Percentiles rank a stretch among this genome's conserved stretches.
phyloP scores from a whole-genome alignment of 2,888 invertebrate genomes.

The Dermolepida albohirtum region DNA sequence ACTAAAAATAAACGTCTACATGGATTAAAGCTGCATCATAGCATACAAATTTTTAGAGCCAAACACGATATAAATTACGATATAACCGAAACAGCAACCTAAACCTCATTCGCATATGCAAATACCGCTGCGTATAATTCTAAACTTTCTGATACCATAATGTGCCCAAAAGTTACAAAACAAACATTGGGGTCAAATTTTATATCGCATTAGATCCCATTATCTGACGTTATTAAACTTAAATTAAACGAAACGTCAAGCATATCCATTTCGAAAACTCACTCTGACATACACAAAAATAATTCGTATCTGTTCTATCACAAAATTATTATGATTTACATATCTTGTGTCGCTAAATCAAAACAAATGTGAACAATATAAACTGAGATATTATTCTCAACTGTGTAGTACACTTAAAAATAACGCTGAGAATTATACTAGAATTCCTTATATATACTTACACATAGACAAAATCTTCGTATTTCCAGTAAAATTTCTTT shows the following conservation, averaged over 20 bases:
- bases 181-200: conserved; percentile 35
- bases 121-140: conserved; percentile 32
- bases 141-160: conserved; percentile 32
- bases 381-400: no score
- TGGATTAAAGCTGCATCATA: neutral
- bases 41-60: conserved; percentile 9
- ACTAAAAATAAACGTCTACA: no score
- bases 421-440: no score
- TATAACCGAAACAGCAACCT: conserved; percentile 19
- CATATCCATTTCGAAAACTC: conserved; percentile 19
- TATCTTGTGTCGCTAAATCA: conserved; percentile 1
- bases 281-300: conserved; percentile 23
- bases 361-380: neutral
- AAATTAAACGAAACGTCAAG: conserved; percentile 30
- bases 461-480: no score
- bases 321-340: conserved; percentile 17
- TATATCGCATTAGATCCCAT: conserved; percentile 35
- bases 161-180: conserved; percentile 30
- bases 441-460: no score
- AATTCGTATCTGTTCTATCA: conserved; percentile 21
- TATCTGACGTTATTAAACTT: conserved; percentile 38
- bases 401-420: no score
- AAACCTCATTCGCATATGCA: conserved; percentile 36
- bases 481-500: no score
- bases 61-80: conserved; percentile 23